A percentile compares a stretch with the other conserved stretches of the same genome.
Conservation (phyloP, 2,113 vertebrate genomes). For the Myrmecophaga tridactyla region DNA sequence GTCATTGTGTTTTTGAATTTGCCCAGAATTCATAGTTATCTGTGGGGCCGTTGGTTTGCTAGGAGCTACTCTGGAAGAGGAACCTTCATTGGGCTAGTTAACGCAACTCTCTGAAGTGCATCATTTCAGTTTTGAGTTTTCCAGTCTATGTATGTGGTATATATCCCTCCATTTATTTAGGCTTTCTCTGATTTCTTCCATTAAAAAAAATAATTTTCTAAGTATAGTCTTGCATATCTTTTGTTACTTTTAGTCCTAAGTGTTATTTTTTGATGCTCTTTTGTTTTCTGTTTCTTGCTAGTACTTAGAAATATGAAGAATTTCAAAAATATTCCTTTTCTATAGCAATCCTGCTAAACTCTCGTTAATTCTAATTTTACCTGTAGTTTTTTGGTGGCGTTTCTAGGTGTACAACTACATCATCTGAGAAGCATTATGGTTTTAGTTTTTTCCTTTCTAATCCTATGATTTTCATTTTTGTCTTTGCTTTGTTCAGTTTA, state of each 20-base stretch:
- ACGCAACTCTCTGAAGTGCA: background rate
- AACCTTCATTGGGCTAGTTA: background rate
- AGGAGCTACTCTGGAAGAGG: background rate
- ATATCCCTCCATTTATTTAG: background rate
- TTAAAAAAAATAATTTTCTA: background rate
- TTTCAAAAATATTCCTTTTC: background rate
- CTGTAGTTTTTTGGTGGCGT: background rate
- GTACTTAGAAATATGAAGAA: background rate
- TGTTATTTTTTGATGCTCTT: background rate
- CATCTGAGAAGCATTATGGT: background rate
- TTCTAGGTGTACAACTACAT: background rate
- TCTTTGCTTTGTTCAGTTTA: background rate
- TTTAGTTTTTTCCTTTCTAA: background rate
- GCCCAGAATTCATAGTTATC: background rate
- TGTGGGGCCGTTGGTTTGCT: background rate
- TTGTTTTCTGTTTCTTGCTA: conserved; percentile 42
- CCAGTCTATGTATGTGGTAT: background rate
- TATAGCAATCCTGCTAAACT: background rate
- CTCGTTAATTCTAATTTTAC: background rate
- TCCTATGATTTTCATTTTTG: background rate
- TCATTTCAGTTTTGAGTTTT: background rate
- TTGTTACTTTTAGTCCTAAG: conserved; percentile 5
- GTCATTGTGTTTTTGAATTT: background rate
- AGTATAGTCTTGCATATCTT: background rate
- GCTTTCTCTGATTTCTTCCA: background rate